These are phyloP conservation scores for Pyrochroa serraticornis DNA, from an alignment of 2,888 invertebrate genomes.

Conservation along the genomic window DNA sequence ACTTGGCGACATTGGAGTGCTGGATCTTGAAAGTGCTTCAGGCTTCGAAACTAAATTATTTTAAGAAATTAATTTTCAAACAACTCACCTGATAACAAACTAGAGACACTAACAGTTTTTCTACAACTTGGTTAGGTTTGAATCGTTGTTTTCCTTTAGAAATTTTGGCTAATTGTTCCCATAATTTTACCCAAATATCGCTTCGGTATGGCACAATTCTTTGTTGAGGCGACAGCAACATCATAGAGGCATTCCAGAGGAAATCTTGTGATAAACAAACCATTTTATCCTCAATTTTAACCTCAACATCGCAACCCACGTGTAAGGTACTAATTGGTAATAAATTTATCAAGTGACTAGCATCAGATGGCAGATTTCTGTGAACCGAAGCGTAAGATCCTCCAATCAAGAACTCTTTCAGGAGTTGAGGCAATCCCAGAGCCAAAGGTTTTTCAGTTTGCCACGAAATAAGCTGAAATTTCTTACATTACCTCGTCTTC, in stretches of 20 bases:
- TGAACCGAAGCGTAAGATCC: slow-evolving; percentile 74
- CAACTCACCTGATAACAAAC: slow-evolving; percentile 78
- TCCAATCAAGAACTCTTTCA: slow-evolving; percentile 83
- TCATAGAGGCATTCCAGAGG: slow-evolving; percentile 81
- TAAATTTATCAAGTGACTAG: slow-evolving; percentile 69
- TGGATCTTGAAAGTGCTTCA: slow-evolving; percentile 83
- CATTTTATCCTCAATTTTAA: slow-evolving; percentile 62
- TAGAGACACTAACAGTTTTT: slow-evolving; percentile 78
- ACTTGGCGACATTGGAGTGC: slow-evolving; percentile 82
- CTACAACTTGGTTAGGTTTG: slow-evolving; percentile 72
- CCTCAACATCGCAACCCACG: slow-evolving; percentile 65
- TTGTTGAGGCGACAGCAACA: slow-evolving; percentile 83
- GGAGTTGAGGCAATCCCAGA: slow-evolving; percentile 68
- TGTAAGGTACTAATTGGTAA: slow-evolving; percentile 73
- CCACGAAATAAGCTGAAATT: slow-evolving; percentile 64
- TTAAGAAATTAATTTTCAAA: neutral
- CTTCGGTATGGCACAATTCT: slow-evolving; percentile 80
- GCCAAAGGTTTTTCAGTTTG: slow-evolving; percentile 67
- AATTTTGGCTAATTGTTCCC: slow-evolving; percentile 71
- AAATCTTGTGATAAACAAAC: slow-evolving; percentile 76
- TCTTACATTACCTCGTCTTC: slow-evolving; percentile 11
- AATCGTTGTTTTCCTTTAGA: slow-evolving; percentile 69
- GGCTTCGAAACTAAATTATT: slow-evolving; percentile 61
- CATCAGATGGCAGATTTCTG: slow-evolving; percentile 75
- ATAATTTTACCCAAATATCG: slow-evolving; percentile 83